Conservation (phyloP, 2,113 vertebrate species). For the Balaeniceps rex region DNA sequence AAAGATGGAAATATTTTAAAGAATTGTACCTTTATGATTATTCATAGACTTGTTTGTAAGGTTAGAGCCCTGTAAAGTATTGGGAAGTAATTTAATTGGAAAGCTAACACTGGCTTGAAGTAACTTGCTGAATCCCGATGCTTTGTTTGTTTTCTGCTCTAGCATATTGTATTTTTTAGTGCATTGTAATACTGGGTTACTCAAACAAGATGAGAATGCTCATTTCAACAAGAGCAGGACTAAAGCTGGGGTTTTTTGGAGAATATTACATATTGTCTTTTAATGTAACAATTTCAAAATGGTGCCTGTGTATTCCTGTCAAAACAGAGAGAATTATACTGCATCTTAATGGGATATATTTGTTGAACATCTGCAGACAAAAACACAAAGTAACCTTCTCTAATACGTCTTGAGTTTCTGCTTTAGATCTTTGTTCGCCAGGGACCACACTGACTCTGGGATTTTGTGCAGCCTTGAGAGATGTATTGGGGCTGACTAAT, state of each 20-base stretch:
- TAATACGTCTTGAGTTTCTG: background rate
- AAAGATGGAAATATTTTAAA: constrained; percentile 23
- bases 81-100: background rate
- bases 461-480: background rate
- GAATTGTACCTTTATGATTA: constrained; percentile 18
- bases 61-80: background rate
- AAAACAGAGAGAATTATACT: background rate
- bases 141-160: constrained; percentile 22
- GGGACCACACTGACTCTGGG: background rate
- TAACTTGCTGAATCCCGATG: background rate
- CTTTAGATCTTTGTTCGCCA: background rate
- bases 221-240: background rate
- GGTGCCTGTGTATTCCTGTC: background rate
- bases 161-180: constrained; percentile 12
- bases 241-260: background rate
- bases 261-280: background rate
- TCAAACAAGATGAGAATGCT: background rate
- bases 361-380: background rate
- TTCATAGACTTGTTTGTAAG: constrained; percentile 16
- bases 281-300: background rate
- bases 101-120: background rate
- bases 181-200: background rate
- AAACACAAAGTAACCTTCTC: background rate
- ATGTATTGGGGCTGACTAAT: background rate
- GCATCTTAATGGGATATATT: background rate